These are phyloP conservation scores for Procambarus virginalis DNA, from an alignment of 1,140 invertebrate species.

Conservation along the genomic window DNA sequence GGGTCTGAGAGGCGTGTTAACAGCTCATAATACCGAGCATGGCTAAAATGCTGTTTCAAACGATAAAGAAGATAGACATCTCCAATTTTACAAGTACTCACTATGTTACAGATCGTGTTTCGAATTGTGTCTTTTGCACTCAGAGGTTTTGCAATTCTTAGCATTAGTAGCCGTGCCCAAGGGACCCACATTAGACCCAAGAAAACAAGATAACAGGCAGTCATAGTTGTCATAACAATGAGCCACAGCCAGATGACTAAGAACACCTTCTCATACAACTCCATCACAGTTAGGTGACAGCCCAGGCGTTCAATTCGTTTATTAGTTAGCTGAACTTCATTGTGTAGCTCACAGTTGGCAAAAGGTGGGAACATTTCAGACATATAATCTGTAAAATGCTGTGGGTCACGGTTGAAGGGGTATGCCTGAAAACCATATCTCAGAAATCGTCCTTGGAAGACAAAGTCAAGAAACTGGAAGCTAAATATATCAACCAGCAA, in stretches of 20 bases:
- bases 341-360: constrained; percentile 59
- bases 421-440: constrained; percentile 62
- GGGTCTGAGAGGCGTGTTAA: constrained; percentile 60
- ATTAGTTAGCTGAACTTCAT: constrained; percentile 64
- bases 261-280: constrained; percentile 69
- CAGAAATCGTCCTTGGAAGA: constrained; percentile 64
- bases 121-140: constrained; percentile 56
- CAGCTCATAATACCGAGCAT: constrained; percentile 61
- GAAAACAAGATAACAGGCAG: constrained; percentile 61
- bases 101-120: constrained; percentile 56
- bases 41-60: constrained; percentile 61
- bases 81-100: constrained; percentile 61
- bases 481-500: constrained; percentile 62
- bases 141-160: constrained; percentile 52
- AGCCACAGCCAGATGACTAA: constrained; percentile 68
- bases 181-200: constrained; percentile 58
- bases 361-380: constrained; percentile 69
- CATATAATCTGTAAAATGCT: constrained; percentile 65
- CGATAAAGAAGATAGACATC: constrained; percentile 60
- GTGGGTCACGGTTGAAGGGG: constrained; percentile 62
- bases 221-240: constrained; percentile 60
- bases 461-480: constrained; percentile 68
- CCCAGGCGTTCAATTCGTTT: constrained; percentile 60
- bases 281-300: constrained; percentile 69
- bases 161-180: constrained; percentile 58